Conservation (phyloP, 1,140 invertebrate genomes). For the Capitella teleta region DNA sequence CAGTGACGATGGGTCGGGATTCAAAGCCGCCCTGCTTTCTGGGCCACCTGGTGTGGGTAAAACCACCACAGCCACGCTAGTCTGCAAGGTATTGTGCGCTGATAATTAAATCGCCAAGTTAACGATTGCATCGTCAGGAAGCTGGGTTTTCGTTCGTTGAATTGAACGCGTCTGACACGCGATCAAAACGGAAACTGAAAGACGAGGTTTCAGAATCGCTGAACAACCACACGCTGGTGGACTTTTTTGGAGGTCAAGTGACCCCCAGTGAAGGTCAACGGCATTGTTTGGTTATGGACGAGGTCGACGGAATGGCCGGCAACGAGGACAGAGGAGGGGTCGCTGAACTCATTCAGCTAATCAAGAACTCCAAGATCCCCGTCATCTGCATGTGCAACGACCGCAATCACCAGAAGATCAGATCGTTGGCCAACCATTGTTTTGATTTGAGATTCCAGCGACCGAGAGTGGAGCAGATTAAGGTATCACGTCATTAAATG, state of each 20-base stretch:
- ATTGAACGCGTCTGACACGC: slow-evolving; percentile 93
- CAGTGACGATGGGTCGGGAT: slow-evolving; percentile 71
- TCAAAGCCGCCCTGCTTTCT: slow-evolving; percentile 84
- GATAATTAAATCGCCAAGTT: neutral
- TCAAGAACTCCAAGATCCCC: slow-evolving; percentile 81
- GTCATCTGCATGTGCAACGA: slow-evolving; percentile 99
- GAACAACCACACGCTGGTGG: slow-evolving; percentile 34
- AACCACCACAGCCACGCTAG: slow-evolving; percentile 45
- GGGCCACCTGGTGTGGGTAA: slow-evolving; percentile 66
- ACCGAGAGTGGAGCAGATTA: slow-evolving; percentile 80
- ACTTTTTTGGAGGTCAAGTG: slow-evolving; percentile 21
- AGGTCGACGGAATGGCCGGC: slow-evolving; percentile 99
- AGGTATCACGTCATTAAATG: slow-evolving; percentile 46
- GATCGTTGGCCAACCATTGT: slow-evolving; percentile 84
- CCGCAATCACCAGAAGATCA: slow-evolving; percentile 83
- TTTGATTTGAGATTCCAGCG: slow-evolving; percentile 80
- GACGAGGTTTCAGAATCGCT: slow-evolving; percentile 68
- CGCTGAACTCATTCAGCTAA: slow-evolving; percentile 76
- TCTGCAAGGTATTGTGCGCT: slow-evolving; percentile 38
- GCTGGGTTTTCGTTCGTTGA: slow-evolving; percentile 82
- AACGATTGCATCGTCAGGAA: slow-evolving; percentile 57
- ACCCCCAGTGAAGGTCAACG: neutral
- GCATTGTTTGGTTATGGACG: slow-evolving; percentile 95
- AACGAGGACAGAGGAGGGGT: slow-evolving; percentile 97
- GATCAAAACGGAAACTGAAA: slow-evolving; percentile 79